Base-by-base conservation (phyloP, 2,797 vertebrate genomes). In the Dallia pectoralis region DNA sequence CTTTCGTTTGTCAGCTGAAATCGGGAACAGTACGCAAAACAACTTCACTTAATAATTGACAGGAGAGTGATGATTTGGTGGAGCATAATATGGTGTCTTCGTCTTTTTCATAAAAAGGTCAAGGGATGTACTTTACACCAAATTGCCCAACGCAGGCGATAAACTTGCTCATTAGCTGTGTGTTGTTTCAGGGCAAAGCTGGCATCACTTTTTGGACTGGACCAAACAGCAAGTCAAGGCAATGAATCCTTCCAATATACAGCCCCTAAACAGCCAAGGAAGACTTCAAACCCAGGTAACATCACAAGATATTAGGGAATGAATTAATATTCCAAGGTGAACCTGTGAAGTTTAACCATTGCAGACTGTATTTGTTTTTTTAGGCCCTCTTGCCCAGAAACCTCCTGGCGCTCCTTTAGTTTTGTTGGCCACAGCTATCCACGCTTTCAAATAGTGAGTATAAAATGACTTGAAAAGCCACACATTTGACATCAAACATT, bases 161-260 rank as follows among this genome's bases (percentile, higher is more conserved):
- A 4, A 0, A 14, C 56, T 19, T 18, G 3, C 51, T 40, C 36
- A 40, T 40, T 40, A 40, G 4, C 67, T 70, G n/a, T 70, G 47
- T 77, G 4, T 75, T 16, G 51, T 80, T 74, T 65, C 81, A 98
- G 97, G 79, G 93, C 96, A 59, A 96, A 97, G 82, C 48, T 99
- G 91, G 97, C 97, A 3, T 98, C 96, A 70, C 92, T 99, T 14
- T 99, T 99, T 81, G 96, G 94, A 68, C 74, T 95, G 83, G 97
- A 98, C 85, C 93, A 97, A 81, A 77, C 92, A 2, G 51, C 87
- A 40, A 89, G 87, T 70, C 93, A 93, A 27, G 95, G 95, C 5
- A 99, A 97, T 0, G 96, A 98, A 53, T 97, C 97, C 0, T 99
- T 99, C 87, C 97, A 99, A 78, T 99, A 97, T 82, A 97, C 95